phyloP scores from a whole-genome alignment of 2,888 invertebrate species.

The Siphonodentalium dalli region DNA sequence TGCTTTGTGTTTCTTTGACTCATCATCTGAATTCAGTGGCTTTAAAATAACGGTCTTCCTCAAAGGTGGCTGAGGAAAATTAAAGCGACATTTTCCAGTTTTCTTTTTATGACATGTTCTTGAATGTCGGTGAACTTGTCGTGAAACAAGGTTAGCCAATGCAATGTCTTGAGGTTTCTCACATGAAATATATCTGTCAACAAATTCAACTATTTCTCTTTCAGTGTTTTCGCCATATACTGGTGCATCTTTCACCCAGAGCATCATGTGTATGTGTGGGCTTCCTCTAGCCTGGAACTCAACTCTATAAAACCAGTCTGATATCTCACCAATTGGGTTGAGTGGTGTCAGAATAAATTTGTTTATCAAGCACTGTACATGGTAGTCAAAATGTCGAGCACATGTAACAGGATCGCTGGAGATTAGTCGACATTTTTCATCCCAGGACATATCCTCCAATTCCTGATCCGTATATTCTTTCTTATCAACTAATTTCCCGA shows the following conservation, averaged over 20 bases:
- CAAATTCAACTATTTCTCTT: conserved; percentile 7
- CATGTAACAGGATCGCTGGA: conserved; percentile 38
- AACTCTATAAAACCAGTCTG: conserved; percentile 31
- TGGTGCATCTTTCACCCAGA: conserved; percentile 35
- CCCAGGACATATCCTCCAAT: conserved; percentile 19
- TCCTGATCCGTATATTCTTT: conserved; percentile 14
- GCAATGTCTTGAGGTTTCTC: no score
- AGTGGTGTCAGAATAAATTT: not conserved
- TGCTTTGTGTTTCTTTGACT: no score
- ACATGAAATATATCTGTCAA: conserved; percentile 25
- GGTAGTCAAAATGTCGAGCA: conserved; percentile 34
- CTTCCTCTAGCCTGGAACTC: conserved; percentile 38
- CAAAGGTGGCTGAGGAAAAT: conserved; percentile 14
- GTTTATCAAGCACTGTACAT: conserved; percentile 27
- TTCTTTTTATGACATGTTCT: conserved; percentile 3
- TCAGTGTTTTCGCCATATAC: conserved; percentile 9
- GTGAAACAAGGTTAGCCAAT: no score
- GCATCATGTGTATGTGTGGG: conserved; percentile 34
- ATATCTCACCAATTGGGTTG: conserved; percentile 27
- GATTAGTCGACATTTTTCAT: conserved; percentile 29
- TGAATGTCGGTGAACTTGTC: no score
- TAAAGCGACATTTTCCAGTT: no score
- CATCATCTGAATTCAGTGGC: no score
- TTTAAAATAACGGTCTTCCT: conserved; percentile 8
- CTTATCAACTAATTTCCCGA: conserved; percentile 11